These are phyloP conservation scores for Hyposoter didymator DNA, from an alignment of 2,888 invertebrate species.

Conservation along the genomic window DNA sequence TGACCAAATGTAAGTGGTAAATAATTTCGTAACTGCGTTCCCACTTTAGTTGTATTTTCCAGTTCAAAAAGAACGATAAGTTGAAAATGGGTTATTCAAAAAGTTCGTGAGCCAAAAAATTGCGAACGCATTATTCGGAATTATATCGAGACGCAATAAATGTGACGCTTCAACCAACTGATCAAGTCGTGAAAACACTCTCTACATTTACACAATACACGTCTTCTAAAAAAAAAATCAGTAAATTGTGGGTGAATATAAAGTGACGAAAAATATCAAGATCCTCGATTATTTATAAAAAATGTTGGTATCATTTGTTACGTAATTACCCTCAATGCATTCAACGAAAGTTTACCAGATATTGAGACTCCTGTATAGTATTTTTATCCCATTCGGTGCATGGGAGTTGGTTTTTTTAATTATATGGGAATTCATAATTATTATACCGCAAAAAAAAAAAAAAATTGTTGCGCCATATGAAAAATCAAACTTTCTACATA, in stretches of 20 bases:
- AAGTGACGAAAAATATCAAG: not conserved
- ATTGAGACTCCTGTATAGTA: not conserved
- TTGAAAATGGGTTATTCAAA: constrained; percentile 53
- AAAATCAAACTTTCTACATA: not conserved
- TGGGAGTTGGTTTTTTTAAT: not conserved
- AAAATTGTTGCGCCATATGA: not conserved
- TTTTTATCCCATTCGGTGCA: too few species aligned
- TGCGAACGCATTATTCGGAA: constrained; percentile 32
- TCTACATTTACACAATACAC: constrained; percentile 53
- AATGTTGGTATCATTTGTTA: not conserved
- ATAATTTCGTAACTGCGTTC: not conserved
- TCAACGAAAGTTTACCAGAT: not conserved
- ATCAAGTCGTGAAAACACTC: constrained; percentile 44
- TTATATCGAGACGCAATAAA: constrained; percentile 15
- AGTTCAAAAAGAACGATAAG: not conserved
- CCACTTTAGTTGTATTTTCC: not conserved
- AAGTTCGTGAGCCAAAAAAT: constrained; percentile 18
- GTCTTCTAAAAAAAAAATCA: constrained; percentile 18
- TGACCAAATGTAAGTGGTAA: not conserved
- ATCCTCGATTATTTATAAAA: constrained; percentile 3
- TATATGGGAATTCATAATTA: not conserved
- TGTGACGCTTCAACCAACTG: constrained; percentile 21
- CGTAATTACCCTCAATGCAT: not conserved
- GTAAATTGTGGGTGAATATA: constrained; percentile 15
- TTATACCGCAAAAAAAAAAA: not conserved